Evolutionary conservation across 2,888 invertebrate genomes (phyloP).

Genomic region (Iselma pallidipennis): DNA sequence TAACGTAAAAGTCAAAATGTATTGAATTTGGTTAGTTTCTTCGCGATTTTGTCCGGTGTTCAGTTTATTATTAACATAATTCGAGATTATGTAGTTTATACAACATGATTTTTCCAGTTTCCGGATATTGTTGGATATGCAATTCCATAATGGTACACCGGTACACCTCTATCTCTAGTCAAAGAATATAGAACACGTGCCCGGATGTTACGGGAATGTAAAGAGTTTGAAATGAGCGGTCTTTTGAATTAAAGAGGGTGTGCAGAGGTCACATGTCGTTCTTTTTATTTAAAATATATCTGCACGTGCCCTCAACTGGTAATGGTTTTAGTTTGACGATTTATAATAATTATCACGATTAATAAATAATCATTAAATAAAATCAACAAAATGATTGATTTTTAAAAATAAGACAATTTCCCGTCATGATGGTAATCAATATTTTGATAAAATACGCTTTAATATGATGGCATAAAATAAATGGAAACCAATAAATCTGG

Average conservation of each 20-base stretch:
- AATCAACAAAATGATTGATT: not conserved
- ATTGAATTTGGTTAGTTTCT: too few relatives aligned
- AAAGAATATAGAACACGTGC: conserved; percentile 39
- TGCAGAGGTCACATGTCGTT: conserved; percentile 25
- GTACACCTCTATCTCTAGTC: conserved; percentile 22
- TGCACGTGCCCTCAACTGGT: conserved; percentile 16
- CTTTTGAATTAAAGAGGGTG: conserved; percentile 26
- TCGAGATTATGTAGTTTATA: conserved; percentile 24
- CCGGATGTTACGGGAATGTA: conserved; percentile 45
- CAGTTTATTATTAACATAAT: too few relatives aligned
- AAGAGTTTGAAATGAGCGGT: conserved; percentile 18
- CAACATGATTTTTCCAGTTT: conserved; percentile 41
- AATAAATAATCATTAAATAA: not conserved
- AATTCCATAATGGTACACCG: conserved; percentile 30
- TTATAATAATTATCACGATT: not conserved
- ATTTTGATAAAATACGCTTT: not conserved
- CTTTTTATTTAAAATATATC: conserved; percentile 21
- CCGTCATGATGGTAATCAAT: not conserved
- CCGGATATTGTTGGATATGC: conserved; percentile 42
- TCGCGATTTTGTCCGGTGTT: too few relatives aligned
- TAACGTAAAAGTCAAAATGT: too few relatives aligned
- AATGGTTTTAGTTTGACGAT: not conserved
- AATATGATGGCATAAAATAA: conserved; percentile 37
- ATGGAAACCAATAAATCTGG: conserved; percentile 49
- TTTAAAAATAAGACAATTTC: too few relatives aligned